A percentile compares a stretch with the other conserved stretches of the same genome.
Evolutionary conservation across 2,888 invertebrate species (phyloP).

Genomic region (Tigriopus californicus): DNA sequence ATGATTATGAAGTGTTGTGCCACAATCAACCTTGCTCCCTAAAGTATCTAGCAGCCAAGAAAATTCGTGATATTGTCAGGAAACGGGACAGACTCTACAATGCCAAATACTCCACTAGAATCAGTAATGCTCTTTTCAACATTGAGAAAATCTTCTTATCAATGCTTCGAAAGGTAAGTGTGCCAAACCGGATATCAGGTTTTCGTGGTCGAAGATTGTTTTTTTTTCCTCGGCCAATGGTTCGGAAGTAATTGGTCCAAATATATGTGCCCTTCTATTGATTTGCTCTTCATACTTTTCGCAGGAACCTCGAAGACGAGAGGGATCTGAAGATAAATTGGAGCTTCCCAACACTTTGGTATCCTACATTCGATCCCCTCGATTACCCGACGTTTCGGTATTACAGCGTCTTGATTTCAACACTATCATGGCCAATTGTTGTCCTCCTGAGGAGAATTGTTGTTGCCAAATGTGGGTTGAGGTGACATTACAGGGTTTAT

Average conservation of each 20-base stretch:
- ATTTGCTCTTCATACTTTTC: neutral
- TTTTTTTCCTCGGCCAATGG: too few species aligned
- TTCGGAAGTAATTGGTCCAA: too few species aligned
- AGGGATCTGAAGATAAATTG: neutral
- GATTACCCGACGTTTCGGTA: neutral
- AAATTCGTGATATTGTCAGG: neutral
- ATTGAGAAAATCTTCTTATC: neutral
- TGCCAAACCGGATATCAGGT: neutral
- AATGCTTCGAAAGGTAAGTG: neutral
- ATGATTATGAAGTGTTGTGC: neutral
- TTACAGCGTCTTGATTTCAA: neutral
- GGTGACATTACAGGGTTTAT: neutral
- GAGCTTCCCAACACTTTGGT: neutral
- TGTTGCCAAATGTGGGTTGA: neutral
- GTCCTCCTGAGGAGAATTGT: neutral
- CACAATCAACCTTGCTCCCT: neutral
- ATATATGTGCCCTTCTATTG: too few species aligned
- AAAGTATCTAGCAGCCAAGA: neutral
- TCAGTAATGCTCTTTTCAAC: neutral
- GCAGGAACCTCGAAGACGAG: neutral
- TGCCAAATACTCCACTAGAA: neutral
- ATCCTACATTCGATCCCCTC: neutral
- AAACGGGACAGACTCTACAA: neutral
- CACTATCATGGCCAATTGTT: neutral
- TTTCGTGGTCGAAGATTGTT: too few species aligned